Base-by-base conservation (phyloP, 1,140 invertebrate genomes). In the Delia radicum region DNA sequence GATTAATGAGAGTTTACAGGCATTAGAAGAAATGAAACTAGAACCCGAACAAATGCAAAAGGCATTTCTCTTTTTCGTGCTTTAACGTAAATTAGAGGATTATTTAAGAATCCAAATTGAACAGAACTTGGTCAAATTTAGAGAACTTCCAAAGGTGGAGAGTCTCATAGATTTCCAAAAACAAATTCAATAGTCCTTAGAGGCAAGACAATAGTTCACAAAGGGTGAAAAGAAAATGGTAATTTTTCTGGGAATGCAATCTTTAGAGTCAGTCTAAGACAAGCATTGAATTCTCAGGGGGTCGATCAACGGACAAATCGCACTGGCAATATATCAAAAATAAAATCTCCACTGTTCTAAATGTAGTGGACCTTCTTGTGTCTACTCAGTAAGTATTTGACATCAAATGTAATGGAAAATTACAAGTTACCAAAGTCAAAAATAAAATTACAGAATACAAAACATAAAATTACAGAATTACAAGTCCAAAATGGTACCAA, bases 351-450 rank as follows among this genome's bases (percentile, higher is more conserved):
- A 1, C 27, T 65, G 3, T 76, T 26, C 78, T 80, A 65, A 74
- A 77, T 8, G 7, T n/a, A 21, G 74, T 84, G 27, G 79, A 84
- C 63, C 33, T 83, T 0, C 48, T 86, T 2, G 73, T 84, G 3
- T 79, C 78, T 0, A 77, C 77, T n/a, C 78, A 77, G 15, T 13
- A 79, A 6, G 82, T 78, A 15, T 80, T 75, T 42, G 55, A 76
- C 27, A 1, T 80, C 0, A 18, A 82, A 13, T 48, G 65, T 8
- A 21, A 76, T 5, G 79, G 77, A 2, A 75, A 78, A 78, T 75
- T 80, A 2, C 77, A 72, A 46, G 63, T 73, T 8, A 26, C 63
- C 27, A 73, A 69, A 62, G 1, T n/a, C 28, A 12, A 28, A 69
- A 12, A 37, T 21, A 3, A 65, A 74, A 4, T 8, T 77, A 0